phyloP scores from a whole-genome alignment of 1,140 invertebrate species.

The Drosophila melanica region DNA sequence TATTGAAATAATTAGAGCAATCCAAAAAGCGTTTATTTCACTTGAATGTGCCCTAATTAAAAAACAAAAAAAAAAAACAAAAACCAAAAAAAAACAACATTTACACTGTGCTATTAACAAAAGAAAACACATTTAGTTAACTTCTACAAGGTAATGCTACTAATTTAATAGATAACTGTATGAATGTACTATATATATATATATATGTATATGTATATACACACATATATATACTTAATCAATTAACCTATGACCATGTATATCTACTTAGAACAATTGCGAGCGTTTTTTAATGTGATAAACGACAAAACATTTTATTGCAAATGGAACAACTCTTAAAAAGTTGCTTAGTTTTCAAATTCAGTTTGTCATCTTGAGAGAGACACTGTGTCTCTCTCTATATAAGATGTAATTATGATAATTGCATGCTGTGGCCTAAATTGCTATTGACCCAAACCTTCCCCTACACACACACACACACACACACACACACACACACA shows the following conservation, averaged over 20 bases:
- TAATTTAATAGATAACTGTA: conserved; percentile 35
- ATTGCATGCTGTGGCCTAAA: conserved; percentile 14
- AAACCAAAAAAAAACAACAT: not conserved
- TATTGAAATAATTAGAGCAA: conserved; percentile 29
- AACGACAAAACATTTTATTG: conserved; percentile 59
- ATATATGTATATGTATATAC: conserved; percentile 6
- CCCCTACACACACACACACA: not conserved
- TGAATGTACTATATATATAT: conserved; percentile 35
- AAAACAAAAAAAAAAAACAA: not conserved
- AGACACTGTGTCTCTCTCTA: not conserved
- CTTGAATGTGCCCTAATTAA: conserved; percentile 59
- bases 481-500: not conserved
- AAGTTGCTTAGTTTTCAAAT: conserved; percentile 18
- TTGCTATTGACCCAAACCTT: conserved; percentile 13
- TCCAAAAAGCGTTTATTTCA: conserved; percentile 34
- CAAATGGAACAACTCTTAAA: conserved; percentile 26
- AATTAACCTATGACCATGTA: conserved; percentile 30
- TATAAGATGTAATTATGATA: not conserved
- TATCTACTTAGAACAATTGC: conserved; percentile 38
- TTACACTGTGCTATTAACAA: conserved; percentile 43
- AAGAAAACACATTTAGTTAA: conserved; percentile 62
- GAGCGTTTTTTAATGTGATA: conserved; percentile 70
- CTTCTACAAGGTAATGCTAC: conserved; percentile 60
- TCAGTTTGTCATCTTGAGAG: conserved; percentile 3
- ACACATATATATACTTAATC: conserved; percentile 13